Conservation (phyloP, 2,113 vertebrate species). For the Takifugu flavidus region DNA sequence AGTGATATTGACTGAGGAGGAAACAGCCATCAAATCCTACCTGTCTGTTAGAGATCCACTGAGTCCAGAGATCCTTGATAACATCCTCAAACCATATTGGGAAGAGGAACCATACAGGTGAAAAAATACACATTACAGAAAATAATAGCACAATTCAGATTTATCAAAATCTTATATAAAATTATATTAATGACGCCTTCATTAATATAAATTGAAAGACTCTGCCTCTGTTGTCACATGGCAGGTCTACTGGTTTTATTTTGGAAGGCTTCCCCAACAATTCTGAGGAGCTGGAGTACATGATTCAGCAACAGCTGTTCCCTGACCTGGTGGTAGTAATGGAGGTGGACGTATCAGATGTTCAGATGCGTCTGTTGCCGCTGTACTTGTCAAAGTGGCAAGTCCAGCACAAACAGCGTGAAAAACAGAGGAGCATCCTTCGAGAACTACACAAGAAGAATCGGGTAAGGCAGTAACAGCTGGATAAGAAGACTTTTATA, state of each 20-base stretch:
- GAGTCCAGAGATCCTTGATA: conserved; percentile 78
- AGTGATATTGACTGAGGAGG: conserved; percentile 78
- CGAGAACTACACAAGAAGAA: conserved; percentile 76
- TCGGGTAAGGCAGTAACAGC: conserved; percentile 63
- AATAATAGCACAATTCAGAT: no score
- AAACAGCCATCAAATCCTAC: conserved; percentile 82
- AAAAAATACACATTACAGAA: not conserved
- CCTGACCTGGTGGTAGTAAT: conserved; percentile 81
- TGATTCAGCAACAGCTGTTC: conserved; percentile 79
- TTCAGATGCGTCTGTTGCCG: conserved; percentile 81
- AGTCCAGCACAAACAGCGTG: conserved; percentile 57
- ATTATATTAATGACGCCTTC: no score
- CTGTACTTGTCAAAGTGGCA: conserved; percentile 77
- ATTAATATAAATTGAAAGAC: no score
- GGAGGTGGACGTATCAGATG: conserved; percentile 73
- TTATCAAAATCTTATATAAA: no score
- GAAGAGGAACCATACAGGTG: conserved; percentile 86
- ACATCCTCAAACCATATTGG: conserved; percentile 83
- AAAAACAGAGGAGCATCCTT: conserved; percentile 68
- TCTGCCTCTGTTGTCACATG: conserved; percentile 3
- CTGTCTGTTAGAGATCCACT: conserved; percentile 74
- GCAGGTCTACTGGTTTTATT: conserved; percentile 89
- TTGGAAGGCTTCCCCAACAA: conserved; percentile 88
- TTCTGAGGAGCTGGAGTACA: conserved; percentile 78
- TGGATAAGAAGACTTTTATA: not conserved